Percentiles rank a stretch among this genome's conserved stretches.
Evolutionary conservation across 64 coral and sea anemone genomes (phyloP).

Genomic region (Dendronephthya gigantea): DNA sequence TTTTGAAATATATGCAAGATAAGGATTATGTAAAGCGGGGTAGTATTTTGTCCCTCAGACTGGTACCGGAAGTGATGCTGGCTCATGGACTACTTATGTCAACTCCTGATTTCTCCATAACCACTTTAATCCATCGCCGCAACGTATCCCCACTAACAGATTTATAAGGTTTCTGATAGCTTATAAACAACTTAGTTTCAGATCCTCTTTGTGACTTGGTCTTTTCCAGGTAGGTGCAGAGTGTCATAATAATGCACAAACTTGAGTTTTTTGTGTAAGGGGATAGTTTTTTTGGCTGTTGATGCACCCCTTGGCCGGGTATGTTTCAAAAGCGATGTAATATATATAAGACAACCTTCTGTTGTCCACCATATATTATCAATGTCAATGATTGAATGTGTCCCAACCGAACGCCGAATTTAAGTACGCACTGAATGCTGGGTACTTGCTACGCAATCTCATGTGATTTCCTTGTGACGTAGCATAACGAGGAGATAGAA

Average conservation of each 20-base stretch:
- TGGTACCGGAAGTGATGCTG: too few relatives aligned
- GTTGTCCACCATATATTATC: neutral
- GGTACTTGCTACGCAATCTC: too few relatives aligned
- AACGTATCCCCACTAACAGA: conserved; percentile 21
- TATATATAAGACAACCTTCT: neutral
- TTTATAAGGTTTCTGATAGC: conserved; percentile 45
- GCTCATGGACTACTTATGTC: neutral
- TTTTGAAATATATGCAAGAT: too few relatives aligned
- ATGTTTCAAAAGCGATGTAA: conserved; percentile 43
- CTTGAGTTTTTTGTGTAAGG: conserved; percentile 28
- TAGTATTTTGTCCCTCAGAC: too few relatives aligned
- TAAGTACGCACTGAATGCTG: too few relatives aligned
- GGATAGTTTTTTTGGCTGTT: conserved; percentile 20
- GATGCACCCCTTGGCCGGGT: conserved; percentile 40
- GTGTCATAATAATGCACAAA: conserved; percentile 35
- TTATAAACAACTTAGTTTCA: conserved; percentile 31
- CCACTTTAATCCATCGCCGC: neutral
- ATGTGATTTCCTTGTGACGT: too few relatives aligned
- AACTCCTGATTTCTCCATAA: neutral
- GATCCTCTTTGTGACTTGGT: conserved; percentile 19
- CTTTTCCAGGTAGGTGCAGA: conserved; percentile 27
- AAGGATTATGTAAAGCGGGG: too few relatives aligned
- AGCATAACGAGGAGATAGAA: too few relatives aligned
- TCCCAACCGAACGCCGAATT: too few relatives aligned
- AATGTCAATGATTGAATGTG: neutral